Base-by-base conservation (phyloP, 2,888 invertebrate species). In the Itoplectis maculator region DNA sequence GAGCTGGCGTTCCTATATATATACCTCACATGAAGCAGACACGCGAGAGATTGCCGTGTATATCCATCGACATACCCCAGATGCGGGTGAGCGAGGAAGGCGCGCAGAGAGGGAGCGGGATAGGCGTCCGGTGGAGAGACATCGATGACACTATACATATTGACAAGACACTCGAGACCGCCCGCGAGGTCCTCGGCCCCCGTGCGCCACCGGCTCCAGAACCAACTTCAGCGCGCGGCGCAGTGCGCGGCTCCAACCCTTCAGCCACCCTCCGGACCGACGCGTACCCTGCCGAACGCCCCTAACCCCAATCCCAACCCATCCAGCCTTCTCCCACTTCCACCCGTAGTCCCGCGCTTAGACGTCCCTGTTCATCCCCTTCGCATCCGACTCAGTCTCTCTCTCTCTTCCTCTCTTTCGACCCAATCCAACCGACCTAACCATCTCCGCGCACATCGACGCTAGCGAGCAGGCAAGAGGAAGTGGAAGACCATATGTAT, bases 111-210 rank as follows among this genome's bases (percentile, higher is more conserved):
- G 83, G 85, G 87, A 87, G 78, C 51, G 61, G 89, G 87, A 89
- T 89, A 85, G 88, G 86, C 89, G 89, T 88, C 88, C 89, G 85
- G 87, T 88, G 87, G 88, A 92, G 91, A 91, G 90, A 92, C 92
- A 91, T 92, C 92, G 92, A 92, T 92, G 92, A 92, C 91, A 91
- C 92, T 92, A 92, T 92, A 92, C 92, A 92, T 92, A 92, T 92
- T 92, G 92, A 92, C 92, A 92, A 92, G 92, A 90, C 92, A 92
- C 92, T 92, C 89, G 92, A 92, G 90, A 89, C 77, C 84, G 70
- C 79, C 82, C 73, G 79, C 76, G 69, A 73, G 70, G 79, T 83
- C 72, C 80, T 79, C 73, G 76, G 76, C 79, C 83, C n/a, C 77
- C 79, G 70, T 69, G 79, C 78, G 74, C 77, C 61, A 75, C 72